These are phyloP conservation scores for Penaeus chinensis DNA, from an alignment of 1,140 invertebrate species.

Conservation along the genomic window DNA sequence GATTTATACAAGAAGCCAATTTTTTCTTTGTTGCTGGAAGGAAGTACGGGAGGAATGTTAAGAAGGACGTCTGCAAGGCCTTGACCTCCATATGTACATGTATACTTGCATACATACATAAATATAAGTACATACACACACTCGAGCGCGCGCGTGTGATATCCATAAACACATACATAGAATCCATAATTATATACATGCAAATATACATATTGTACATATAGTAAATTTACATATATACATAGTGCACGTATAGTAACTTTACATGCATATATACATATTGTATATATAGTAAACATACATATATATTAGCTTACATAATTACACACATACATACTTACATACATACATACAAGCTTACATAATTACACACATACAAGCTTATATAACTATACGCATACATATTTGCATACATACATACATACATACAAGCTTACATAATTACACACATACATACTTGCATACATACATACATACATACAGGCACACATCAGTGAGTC, in stretches of 20 bases:
- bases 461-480: neutral
- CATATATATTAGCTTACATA: slow-evolving; percentile 11
- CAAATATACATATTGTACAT: slow-evolving; percentile 6
- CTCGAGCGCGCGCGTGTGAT: neutral
- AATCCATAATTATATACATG: slow-evolving; percentile 1
- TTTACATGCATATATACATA: slow-evolving; percentile 15
- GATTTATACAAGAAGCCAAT: neutral
- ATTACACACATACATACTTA: neutral
- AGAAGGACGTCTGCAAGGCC: too few species aligned
- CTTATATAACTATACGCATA: neutral
- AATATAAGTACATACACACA: neutral
- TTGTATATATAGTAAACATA: slow-evolving; percentile 20
- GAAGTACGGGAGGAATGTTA: neutral
- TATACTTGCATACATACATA: neutral
- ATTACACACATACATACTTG: neutral
- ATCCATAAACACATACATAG: neutral
- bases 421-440: neutral
- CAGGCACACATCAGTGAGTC: too few species aligned
- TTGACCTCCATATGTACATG: slow-evolving; percentile 1
- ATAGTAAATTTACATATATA: slow-evolving; percentile 18
- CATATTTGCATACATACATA: slow-evolving; percentile 13
- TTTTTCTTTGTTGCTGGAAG: neutral
- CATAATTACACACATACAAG: neutral
- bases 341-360: neutral
- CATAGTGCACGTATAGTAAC: neutral